Evolutionary conservation across 2,113 vertebrate genomes (phyloP).

Genomic region (Atrichornis clamosus): DNA sequence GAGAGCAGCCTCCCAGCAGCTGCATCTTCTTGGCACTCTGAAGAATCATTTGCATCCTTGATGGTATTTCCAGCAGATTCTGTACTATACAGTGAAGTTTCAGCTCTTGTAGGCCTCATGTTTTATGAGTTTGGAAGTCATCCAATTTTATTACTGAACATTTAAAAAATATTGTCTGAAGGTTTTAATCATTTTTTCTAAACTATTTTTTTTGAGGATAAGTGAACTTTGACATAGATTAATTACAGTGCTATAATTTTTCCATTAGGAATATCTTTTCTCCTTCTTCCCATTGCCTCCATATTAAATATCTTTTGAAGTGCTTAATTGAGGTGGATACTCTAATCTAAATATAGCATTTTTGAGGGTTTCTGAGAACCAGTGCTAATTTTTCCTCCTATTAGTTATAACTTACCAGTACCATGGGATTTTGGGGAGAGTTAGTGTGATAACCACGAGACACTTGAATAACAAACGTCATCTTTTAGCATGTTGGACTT

Average conservation of each 20-base stretch:
- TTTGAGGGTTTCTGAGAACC: background rate
- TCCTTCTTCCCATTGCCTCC: background rate
- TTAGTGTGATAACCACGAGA: background rate
- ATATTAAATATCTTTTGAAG: background rate
- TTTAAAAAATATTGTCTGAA: background rate
- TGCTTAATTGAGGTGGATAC: background rate
- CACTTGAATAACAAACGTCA: background rate
- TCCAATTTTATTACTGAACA: background rate
- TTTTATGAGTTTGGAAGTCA: background rate
- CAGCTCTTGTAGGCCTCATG: background rate
- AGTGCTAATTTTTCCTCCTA: background rate
- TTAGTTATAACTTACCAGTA: background rate
- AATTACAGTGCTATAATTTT: background rate
- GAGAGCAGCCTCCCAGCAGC: background rate
- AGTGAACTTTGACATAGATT: background rate
- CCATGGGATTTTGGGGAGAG: background rate
- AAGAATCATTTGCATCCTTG: background rate
- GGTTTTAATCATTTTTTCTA: background rate
- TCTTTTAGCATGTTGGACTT: background rate
- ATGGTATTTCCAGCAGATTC: background rate
- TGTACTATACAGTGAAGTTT: background rate
- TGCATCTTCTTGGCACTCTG: background rate
- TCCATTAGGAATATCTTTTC: background rate
- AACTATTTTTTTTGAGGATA: background rate
- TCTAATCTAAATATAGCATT: background rate